phyloP scores from a whole-genome alignment of 2,797 vertebrate species.

The Adelosebastes latens region DNA sequence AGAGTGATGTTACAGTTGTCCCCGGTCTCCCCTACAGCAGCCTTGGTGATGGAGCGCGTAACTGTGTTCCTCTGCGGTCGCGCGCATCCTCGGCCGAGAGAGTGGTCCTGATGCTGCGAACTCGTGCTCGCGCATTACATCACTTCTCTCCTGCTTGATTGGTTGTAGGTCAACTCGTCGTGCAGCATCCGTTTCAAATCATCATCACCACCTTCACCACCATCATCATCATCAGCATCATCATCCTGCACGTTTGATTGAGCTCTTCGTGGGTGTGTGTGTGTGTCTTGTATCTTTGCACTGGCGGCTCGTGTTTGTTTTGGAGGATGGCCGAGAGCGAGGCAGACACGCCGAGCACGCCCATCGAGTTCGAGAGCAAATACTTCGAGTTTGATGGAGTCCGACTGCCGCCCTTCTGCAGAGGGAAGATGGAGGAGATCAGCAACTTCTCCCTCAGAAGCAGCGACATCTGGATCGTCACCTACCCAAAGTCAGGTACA shows the following conservation, averaged over 20 bases:
- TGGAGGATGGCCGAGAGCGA: conserved; percentile 95
- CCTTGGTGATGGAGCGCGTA: neutral
- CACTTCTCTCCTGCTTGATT: conserved; percentile 75
- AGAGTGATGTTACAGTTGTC: too few species aligned
- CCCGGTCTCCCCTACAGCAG: neutral
- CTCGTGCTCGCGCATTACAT: conserved; percentile 80
- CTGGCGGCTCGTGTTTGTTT: conserved; percentile 37
- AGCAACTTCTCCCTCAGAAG: conserved; percentile 93
- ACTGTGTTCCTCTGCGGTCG: neutral
- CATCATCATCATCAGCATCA: neutral
- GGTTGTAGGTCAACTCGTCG: conserved; percentile 67
- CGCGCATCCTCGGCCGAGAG: conserved; percentile 11
- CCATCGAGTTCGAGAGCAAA: conserved; percentile 97
- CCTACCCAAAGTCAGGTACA: conserved; percentile 97
- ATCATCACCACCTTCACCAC: neutral
- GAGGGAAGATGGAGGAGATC: conserved; percentile 98
- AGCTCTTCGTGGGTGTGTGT: neutral
- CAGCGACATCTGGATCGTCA: conserved; percentile 98
- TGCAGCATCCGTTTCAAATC: conserved; percentile 40
- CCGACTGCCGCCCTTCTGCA: conserved; percentile 97
- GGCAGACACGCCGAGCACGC: conserved; percentile 95
- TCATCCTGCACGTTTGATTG: neutral
- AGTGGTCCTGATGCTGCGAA: conserved; percentile 81
- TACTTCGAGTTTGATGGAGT: conserved; percentile 98
- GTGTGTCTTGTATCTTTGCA: neutral